These are phyloP conservation scores for Sitophilus oryzae DNA, from an alignment of 1,140 invertebrate genomes.

Conservation along the genomic window DNA sequence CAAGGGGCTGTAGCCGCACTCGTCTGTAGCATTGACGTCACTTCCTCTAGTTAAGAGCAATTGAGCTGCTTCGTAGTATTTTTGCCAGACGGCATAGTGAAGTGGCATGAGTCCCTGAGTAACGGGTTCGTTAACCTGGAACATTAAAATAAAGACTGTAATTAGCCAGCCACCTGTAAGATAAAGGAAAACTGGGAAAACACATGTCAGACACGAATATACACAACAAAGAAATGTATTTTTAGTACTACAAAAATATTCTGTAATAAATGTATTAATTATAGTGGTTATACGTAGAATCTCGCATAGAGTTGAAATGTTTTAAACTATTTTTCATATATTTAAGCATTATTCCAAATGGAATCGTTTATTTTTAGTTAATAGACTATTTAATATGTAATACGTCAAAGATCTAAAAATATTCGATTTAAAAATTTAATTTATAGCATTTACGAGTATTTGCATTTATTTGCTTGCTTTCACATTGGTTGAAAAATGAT, in stretches of 20 bases:
- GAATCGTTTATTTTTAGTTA: background rate
- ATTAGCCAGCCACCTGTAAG: background rate
- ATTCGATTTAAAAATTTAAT: background rate
- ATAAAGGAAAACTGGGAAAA: no score
- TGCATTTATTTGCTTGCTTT: no score
- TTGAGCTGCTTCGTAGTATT: slow-evolving; percentile 73
- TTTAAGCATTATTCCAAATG: background rate
- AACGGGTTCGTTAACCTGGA: slow-evolving; percentile 63
- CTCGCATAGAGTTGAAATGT: no score
- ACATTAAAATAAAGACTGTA: background rate
- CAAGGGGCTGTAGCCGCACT: slow-evolving; percentile 84
- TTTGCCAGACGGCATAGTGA: slow-evolving; percentile 89
- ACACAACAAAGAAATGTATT: background rate
- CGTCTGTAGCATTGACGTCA: slow-evolving; percentile 79
- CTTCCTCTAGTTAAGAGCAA: slow-evolving; percentile 70
- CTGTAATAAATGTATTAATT: no score
- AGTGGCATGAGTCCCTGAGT: slow-evolving; percentile 77
- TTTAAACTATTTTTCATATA: background rate
- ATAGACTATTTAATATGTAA: no score
- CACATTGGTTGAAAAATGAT: no score
- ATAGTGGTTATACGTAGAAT: no score
- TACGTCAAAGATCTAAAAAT: background rate
- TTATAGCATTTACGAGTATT: no score
- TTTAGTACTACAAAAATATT: background rate
- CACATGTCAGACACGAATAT: no score